Conservation (phyloP, 2,888 invertebrate genomes). For the Halictus quadricinctus region DNA sequence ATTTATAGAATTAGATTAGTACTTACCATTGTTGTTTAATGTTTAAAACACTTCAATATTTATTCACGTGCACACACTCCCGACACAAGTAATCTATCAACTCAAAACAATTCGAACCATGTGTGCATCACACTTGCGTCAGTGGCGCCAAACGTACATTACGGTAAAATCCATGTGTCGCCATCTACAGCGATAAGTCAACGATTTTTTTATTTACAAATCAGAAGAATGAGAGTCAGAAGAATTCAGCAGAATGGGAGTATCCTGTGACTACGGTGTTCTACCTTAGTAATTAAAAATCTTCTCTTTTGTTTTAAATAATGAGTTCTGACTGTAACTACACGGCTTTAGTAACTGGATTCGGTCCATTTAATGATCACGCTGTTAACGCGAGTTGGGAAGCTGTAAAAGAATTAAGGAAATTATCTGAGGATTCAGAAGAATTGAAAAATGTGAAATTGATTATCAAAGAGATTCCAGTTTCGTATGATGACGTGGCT, state of each 20-base stretch:
- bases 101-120: slow-evolving; percentile 9
- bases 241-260: no score
- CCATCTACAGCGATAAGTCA: not conserved
- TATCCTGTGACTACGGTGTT: no score
- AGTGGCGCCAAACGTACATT: slow-evolving; percentile 4
- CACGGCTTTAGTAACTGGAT: slow-evolving; percentile 87
- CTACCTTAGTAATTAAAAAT: not conserved
- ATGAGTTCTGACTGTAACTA: slow-evolving; percentile 38
- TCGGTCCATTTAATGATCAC: slow-evolving; percentile 90
- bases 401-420: slow-evolving; percentile 87
- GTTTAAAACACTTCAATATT: not conserved
- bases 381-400: slow-evolving; percentile 92
- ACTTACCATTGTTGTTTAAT: slow-evolving; percentile 39
- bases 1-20: not conserved
- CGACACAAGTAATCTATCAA: not conserved
- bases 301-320: not conserved
- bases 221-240: no score
- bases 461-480: slow-evolving; percentile 86
- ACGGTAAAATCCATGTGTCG: not conserved
- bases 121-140: not conserved
- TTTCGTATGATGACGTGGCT: slow-evolving; percentile 88
- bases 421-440: slow-evolving; percentile 83
- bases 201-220: no score
- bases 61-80: not conserved
- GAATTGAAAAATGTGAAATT: slow-evolving; percentile 84